Evolutionary conservation across 2,113 vertebrate genomes (phyloP).

Genomic region (Alosa alosa): DNA sequence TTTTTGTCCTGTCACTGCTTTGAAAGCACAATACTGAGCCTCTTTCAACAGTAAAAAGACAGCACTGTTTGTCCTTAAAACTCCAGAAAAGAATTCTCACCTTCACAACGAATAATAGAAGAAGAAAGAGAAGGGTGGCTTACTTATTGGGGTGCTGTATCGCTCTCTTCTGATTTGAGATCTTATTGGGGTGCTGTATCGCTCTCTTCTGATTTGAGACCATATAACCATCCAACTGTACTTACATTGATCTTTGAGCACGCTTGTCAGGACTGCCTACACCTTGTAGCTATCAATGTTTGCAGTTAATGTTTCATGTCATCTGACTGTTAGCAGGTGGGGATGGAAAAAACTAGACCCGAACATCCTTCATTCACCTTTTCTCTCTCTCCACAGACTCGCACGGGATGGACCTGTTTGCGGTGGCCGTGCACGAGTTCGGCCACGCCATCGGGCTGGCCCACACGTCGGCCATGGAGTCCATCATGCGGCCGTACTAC

Average conservation of each 20-base stretch:
- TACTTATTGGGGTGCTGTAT: too few species aligned
- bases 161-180: too few species aligned
- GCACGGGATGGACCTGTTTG: conserved; percentile 91
- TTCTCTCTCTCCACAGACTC: conserved; percentile 66
- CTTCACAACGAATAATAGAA: not conserved
- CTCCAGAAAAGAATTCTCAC: conserved; percentile 41
- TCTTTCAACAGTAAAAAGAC: not conserved
- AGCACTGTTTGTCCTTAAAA: conserved; percentile 55
- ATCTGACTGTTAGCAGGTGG: too few species aligned
- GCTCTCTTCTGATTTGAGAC: too few species aligned
- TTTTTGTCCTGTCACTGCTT: not conserved
- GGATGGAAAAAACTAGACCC: not conserved
- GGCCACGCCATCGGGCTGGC: conserved; percentile 93
- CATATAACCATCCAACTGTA: too few species aligned
- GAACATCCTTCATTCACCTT: not conserved
- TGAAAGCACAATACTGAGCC: too few species aligned
- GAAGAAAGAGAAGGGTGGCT: not conserved
- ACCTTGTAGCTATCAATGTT: too few species aligned
- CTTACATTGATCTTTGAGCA: too few species aligned
- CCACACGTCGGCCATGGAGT: conserved; percentile 84
- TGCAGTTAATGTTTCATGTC: too few species aligned
- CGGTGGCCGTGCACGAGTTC: conserved; percentile 94
- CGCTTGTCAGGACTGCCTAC: too few species aligned
- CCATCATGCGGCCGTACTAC: conserved; percentile 97
- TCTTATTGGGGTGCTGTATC: too few species aligned